These are phyloP conservation scores for Agrochola lota DNA, from an alignment of 2,888 invertebrate species.

Conservation along the genomic window DNA sequence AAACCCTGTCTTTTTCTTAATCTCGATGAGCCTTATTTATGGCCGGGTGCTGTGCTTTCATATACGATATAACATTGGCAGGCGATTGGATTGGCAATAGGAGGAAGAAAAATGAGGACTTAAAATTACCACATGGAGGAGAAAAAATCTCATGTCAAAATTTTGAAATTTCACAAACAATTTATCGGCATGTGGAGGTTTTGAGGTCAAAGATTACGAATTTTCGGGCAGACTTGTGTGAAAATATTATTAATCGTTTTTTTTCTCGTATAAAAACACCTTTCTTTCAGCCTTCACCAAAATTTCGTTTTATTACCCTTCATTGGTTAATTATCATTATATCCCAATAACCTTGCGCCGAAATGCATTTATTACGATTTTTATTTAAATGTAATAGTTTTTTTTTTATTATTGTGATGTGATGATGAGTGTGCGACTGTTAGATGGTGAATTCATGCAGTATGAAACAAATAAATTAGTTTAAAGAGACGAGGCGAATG, in stretches of 20 bases:
- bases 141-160: background rate
- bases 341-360: background rate
- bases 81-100: background rate
- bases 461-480: background rate
- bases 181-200: conserved; percentile 26
- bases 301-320: background rate
- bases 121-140: background rate
- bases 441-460: background rate
- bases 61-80: conserved; percentile 8
- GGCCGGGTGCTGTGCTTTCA: conserved; percentile 10
- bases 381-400: background rate
- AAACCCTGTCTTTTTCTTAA: background rate
- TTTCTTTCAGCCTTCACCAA: background rate
- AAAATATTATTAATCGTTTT: background rate
- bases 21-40: background rate
- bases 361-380: background rate
- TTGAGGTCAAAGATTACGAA: conserved; percentile 7
- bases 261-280: background rate
- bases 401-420: background rate
- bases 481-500: conserved; percentile 1
- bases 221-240: background rate
- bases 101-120: background rate
- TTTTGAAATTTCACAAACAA: background rate
- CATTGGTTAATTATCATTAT: background rate
- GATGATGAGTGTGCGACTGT: background rate